Percentiles rank a stretch among this genome's conserved stretches.
These are phyloP conservation scores for Nerophis lumbriciformis DNA, from an alignment of 2,113 vertebrate species.

Conservation along the genomic window DNA sequence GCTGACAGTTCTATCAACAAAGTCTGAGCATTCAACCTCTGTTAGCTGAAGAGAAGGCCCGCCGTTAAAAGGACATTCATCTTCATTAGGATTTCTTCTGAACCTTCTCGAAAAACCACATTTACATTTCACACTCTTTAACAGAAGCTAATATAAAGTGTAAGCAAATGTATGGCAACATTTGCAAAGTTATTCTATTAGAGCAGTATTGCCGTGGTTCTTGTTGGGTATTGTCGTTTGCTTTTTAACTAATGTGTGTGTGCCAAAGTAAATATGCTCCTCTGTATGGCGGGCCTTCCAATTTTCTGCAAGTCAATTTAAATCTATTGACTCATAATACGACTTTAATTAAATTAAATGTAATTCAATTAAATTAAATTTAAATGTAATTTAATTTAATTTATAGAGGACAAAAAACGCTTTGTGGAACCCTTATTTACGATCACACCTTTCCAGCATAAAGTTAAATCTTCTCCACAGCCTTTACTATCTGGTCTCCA, in stretches of 20 bases:
- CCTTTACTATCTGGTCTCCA: no score
- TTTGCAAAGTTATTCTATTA: background rate
- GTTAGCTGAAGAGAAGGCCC: constrained; percentile 11
- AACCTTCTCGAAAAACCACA: constrained; percentile 12
- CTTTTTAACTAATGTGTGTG: background rate
- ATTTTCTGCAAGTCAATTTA: constrained; percentile 31
- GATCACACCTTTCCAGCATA: no score
- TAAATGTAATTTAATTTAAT: no score
- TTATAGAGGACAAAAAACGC: constrained; percentile 29
- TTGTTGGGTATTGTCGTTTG: no score
- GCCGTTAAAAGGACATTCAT: constrained; percentile 54
- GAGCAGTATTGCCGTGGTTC: background rate
- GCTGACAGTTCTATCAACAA: constrained; percentile 39
- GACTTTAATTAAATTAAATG: background rate
- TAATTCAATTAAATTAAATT: no score
- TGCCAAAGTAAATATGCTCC: constrained; percentile 45
- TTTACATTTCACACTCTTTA: constrained; percentile 3
- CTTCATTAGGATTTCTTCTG: constrained; percentile 46
- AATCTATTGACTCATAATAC: constrained; percentile 25
- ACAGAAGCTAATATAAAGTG: constrained; percentile 5
- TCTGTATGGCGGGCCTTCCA: constrained; percentile 21
- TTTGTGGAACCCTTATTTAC: constrained; percentile 26
- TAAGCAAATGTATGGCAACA: background rate
- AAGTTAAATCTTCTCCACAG: no score
- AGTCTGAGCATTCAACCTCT: constrained; percentile 18